Evolutionary conservation across 1,140 invertebrate species (phyloP).

Genomic region (Atopsyche davidsoni): DNA sequence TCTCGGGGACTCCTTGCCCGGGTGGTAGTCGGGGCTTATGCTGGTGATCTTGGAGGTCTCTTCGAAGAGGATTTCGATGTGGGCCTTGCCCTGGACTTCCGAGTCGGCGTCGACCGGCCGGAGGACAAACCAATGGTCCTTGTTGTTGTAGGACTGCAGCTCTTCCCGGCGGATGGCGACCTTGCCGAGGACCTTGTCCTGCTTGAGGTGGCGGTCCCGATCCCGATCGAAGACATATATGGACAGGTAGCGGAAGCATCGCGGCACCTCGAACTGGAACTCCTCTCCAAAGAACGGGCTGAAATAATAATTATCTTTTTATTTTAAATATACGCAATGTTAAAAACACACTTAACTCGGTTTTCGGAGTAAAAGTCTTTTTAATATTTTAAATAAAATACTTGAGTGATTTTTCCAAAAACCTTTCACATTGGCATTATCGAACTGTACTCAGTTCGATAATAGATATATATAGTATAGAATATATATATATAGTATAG

Average conservation of each 20-base stretch:
- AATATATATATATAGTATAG: too few species aligned
- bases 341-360: too few species aligned
- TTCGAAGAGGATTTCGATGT: conserved; percentile 62
- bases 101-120: conserved; percentile 77
- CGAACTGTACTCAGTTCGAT: too few species aligned
- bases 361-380: too few species aligned
- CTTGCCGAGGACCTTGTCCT: conserved; percentile 83
- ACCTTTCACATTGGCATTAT: too few species aligned
- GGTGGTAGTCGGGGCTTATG: conserved; percentile 23
- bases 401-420: too few species aligned
- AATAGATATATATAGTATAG: too few species aligned
- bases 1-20: conserved; percentile 39
- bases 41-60: conserved; percentile 21
- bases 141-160: conserved; percentile 76
- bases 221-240: conserved; percentile 83
- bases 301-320: conserved; percentile 38
- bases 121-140: conserved; percentile 88
- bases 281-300: conserved; percentile 91
- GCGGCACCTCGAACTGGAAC: conserved; percentile 86
- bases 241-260: conserved; percentile 79
- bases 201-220: conserved; percentile 69
- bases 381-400: too few species aligned
- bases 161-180: conserved; percentile 84
- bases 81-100: conserved; percentile 81
- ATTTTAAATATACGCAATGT: too few species aligned